phyloP scores from a whole-genome alignment of 2,888 invertebrate species.

The Pollenia amentaria region DNA sequence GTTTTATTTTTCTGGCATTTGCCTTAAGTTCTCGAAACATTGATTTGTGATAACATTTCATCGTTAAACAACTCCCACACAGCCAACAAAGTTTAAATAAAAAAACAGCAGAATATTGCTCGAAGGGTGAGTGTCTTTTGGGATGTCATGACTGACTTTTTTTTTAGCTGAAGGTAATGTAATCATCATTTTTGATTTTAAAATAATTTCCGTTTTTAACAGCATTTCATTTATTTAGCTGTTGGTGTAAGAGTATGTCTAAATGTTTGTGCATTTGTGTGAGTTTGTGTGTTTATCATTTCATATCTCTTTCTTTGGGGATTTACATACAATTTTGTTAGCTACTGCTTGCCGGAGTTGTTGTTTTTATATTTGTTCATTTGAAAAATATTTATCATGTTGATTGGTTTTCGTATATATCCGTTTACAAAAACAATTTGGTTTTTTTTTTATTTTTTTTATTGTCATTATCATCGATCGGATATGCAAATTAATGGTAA shows the following conservation, averaged over 20 bases:
- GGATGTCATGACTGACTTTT: conserved; percentile 59
- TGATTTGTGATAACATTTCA: conserved; percentile 70
- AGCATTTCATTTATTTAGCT: conserved; percentile 67
- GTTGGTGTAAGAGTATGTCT: background rate
- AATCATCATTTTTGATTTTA: conserved; percentile 74
- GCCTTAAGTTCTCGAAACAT: conserved; percentile 39
- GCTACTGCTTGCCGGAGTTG: conserved; percentile 5
- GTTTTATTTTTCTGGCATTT: conserved; percentile 36
- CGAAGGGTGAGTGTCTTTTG: conserved; percentile 37
- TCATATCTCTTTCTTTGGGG: conserved; percentile 63
- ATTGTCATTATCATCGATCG: conserved; percentile 61
- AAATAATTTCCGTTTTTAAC: conserved; percentile 73
- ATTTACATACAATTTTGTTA: conserved; percentile 64
- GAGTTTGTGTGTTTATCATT: conserved; percentile 31
- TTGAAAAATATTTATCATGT: conserved; percentile 73
- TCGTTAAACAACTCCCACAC: background rate
- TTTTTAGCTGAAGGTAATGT: conserved; percentile 71
- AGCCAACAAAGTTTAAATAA: background rate
- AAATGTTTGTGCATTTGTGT: background rate
- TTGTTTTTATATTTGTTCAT: conserved; percentile 60
- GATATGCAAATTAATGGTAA: conserved; percentile 73
- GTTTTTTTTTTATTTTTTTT: conserved; percentile 33
- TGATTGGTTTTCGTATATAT: conserved; percentile 73
- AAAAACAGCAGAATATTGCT: background rate
- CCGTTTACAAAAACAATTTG: conserved; percentile 69